These are phyloP conservation scores for Chroicocephalus ridibundus DNA, from an alignment of 2,113 vertebrate species.

Conservation along the genomic window DNA sequence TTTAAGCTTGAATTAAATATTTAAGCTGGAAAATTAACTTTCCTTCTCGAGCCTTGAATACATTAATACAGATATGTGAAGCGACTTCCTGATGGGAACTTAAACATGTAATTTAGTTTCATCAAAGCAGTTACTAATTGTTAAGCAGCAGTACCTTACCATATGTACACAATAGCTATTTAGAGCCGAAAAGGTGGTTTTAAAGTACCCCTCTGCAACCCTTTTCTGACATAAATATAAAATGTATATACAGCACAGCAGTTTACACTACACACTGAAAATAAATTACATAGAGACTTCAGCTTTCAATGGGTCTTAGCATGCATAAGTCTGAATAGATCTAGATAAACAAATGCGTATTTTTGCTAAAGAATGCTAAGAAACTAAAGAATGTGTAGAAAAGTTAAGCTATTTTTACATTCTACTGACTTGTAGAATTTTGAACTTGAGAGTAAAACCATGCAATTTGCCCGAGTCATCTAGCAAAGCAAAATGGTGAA, in stretches of 20 bases:
- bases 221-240: conserved; percentile 83
- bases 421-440: neutral
- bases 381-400: conserved; percentile 19
- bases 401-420: conserved; percentile 17
- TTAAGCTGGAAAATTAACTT: conserved; percentile 97
- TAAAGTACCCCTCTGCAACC: conserved; percentile 82
- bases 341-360: conserved; percentile 68
- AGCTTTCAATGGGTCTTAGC: conserved; percentile 64
- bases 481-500: neutral
- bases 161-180: conserved; percentile 89
- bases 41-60: conserved; percentile 92
- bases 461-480: neutral
- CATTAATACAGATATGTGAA: conserved; percentile 96
- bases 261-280: conserved; percentile 78
- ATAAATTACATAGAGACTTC: conserved; percentile 75
- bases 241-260: conserved; percentile 83
- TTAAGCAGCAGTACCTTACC: conserved; percentile 90
- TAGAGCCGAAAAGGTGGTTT: conserved; percentile 83
- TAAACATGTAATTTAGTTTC: conserved; percentile 94
- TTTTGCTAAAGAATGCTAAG: conserved; percentile 10
- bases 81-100: conserved; percentile 92
- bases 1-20: conserved; percentile 98
- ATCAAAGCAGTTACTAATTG: conserved; percentile 96
- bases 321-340: conserved; percentile 62
- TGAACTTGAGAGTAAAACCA: neutral